A percentile compares a stretch with the other conserved stretches of the same genome.
Conservation (phyloP, 30 jellyfish, hydroid and myxozoan species). For the Aurelia aurita complex sp. Pacific region DNA sequence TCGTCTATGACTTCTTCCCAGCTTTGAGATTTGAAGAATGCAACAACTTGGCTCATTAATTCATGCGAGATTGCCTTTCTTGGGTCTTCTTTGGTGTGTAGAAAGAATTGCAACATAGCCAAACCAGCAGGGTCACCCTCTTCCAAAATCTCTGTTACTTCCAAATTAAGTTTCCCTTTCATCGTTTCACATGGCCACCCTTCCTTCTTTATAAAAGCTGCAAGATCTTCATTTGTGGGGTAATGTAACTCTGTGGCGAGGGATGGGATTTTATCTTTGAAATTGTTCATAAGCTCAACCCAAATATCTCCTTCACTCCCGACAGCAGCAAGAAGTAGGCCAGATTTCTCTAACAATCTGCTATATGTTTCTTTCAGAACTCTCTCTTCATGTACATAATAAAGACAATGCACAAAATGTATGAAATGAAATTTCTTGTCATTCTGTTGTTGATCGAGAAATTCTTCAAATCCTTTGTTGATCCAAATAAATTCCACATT, state of each 20-base stretch:
- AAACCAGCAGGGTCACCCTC: constrained; percentile 11
- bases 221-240: neutral
- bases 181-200: constrained; percentile 3
- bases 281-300: neutral
- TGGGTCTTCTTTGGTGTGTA: constrained; percentile 8
- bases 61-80: neutral
- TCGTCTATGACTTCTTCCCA: constrained; percentile 11
- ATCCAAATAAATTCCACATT: constrained; percentile 18
- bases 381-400: neutral
- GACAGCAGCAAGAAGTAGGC: constrained; percentile 1
- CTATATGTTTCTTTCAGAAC: neutral
- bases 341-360: neutral
- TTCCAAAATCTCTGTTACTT: neutral
- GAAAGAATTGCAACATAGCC: constrained; percentile 20
- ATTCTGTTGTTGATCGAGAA: neutral
- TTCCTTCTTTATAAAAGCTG: neutral
- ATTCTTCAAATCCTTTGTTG: constrained; percentile 10
- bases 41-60: neutral
- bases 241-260: neutral
- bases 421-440: neutral
- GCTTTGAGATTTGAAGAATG: constrained; percentile 10
- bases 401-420: constrained; percentile 1
- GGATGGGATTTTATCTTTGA: neutral
- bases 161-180: constrained; percentile 7
- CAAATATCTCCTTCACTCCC: constrained; percentile 17